Conservation (phyloP, 2,797 vertebrate species). For the Synanceia verrucosa region DNA sequence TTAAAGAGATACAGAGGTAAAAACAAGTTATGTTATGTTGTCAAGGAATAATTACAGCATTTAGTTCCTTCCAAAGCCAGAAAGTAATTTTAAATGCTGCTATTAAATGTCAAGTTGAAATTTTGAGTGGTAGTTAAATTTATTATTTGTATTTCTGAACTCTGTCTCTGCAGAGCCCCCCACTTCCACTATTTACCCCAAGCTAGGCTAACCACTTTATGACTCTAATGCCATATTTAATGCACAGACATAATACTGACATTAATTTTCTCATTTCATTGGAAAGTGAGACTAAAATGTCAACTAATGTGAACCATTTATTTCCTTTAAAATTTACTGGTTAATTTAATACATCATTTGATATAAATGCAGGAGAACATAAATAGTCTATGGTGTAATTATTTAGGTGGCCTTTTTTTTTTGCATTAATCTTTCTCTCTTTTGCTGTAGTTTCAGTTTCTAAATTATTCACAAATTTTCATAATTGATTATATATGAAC, state of each 20-base stretch:
- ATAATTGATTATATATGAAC: slow-evolving; percentile 73
- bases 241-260: background rate
- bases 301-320: background rate
- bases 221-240: background rate
- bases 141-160: background rate
- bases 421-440: slow-evolving; percentile 60
- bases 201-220: background rate
- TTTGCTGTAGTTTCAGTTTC: slow-evolving; percentile 61
- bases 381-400: slow-evolving; percentile 54
- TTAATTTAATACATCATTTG: slow-evolving; percentile 45
- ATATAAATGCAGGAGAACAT: slow-evolving; percentile 55
- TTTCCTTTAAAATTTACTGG: slow-evolving; percentile 17
- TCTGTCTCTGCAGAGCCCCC: background rate
- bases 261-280: background rate
- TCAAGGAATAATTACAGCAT: background rate
- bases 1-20: background rate
- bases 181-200: slow-evolving; percentile 2
- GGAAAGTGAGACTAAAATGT: background rate
- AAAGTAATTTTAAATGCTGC: background rate
- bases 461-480: slow-evolving; percentile 79
- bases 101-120: no score
- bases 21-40: background rate
- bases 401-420: slow-evolving; percentile 53
- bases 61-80: background rate
- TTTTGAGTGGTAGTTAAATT: background rate